These are phyloP conservation scores for Fopius arisanus DNA, from an alignment of 1,140 invertebrate genomes.

Conservation along the genomic window DNA sequence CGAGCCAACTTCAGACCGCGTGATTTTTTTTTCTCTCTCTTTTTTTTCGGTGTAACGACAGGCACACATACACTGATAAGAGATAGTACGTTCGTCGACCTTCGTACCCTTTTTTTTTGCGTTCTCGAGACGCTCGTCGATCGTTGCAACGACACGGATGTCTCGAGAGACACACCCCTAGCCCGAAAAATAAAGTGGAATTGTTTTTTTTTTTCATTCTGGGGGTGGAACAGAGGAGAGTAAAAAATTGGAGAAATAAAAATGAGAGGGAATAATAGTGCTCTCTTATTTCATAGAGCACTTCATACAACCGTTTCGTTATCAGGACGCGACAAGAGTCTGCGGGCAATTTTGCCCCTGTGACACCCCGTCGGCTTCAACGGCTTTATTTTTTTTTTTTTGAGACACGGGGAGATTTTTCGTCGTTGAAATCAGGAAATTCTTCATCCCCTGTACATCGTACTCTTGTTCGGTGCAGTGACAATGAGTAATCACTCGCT, in stretches of 20 bases:
- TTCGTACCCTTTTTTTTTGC: neutral
- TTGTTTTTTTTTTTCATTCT: neutral
- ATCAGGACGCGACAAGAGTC: neutral
- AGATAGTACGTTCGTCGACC: conserved; percentile 27
- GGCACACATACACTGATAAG: neutral
- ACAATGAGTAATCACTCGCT: conserved; percentile 15
- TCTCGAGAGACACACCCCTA: conserved; percentile 19
- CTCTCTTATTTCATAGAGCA: conserved; percentile 4
- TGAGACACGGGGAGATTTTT: neutral
- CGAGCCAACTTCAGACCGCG: conserved; percentile 28
- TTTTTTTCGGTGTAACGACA: conserved; percentile 22
- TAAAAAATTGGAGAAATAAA: neutral
- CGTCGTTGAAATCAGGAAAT: conserved; percentile 11
- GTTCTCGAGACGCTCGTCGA: conserved; percentile 18
- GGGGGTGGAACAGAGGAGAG: neutral
- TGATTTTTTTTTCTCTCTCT: too few relatives aligned
- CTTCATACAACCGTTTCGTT: conserved; percentile 6
- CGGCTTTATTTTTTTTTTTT: too few relatives aligned
- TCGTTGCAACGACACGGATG: conserved; percentile 5
- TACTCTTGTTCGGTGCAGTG: neutral
- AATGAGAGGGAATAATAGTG: neutral
- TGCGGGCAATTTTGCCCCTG: neutral
- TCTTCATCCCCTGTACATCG: neutral
- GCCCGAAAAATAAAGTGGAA: conserved; percentile 4
- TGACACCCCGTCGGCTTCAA: neutral